Evolutionary conservation across 1,140 invertebrate species (phyloP).

Genomic region (Drosophila athabasca): DNA sequence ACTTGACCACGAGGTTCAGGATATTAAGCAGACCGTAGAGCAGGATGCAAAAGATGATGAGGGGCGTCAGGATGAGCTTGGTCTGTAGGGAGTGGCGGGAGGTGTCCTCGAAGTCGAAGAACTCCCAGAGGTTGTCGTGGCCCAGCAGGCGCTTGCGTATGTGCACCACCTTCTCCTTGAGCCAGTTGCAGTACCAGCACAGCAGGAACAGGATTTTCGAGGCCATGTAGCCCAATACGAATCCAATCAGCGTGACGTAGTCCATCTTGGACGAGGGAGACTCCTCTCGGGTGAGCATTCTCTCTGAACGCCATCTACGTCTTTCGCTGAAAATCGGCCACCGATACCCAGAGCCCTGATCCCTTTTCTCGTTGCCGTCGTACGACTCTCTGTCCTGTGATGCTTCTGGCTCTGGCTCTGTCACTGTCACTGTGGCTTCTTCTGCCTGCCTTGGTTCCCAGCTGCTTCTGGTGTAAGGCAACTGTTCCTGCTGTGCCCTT

Average conservation of each 20-base stretch:
- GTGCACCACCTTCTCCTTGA: slow-evolving; percentile 48
- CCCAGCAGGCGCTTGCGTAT: slow-evolving; percentile 61
- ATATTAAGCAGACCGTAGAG: slow-evolving; percentile 62
- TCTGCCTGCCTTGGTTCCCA: no score
- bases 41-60: slow-evolving; percentile 47
- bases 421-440: no score
- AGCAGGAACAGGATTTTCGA: slow-evolving; percentile 62
- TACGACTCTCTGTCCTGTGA: no score
- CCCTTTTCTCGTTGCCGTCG: no score
- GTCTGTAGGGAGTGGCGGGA: slow-evolving; percentile 48
- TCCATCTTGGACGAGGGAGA: slow-evolving; percentile 50
- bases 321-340: no score
- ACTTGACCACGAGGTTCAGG: slow-evolving; percentile 47
- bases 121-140: slow-evolving; percentile 55
- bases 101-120: slow-evolving; percentile 69
- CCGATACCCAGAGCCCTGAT: no score
- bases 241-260: slow-evolving; percentile 66
- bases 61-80: slow-evolving; percentile 58
- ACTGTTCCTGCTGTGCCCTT: no score
- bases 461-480: no score
- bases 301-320: slow-evolving; percentile 2
- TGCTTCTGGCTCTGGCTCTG: no score
- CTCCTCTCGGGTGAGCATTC: neutral
- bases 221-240: slow-evolving; percentile 54
- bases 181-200: slow-evolving; percentile 68